These are phyloP conservation scores for Pinctada fucata DNA, from an alignment of 2,888 invertebrate species.

Conservation along the genomic window DNA sequence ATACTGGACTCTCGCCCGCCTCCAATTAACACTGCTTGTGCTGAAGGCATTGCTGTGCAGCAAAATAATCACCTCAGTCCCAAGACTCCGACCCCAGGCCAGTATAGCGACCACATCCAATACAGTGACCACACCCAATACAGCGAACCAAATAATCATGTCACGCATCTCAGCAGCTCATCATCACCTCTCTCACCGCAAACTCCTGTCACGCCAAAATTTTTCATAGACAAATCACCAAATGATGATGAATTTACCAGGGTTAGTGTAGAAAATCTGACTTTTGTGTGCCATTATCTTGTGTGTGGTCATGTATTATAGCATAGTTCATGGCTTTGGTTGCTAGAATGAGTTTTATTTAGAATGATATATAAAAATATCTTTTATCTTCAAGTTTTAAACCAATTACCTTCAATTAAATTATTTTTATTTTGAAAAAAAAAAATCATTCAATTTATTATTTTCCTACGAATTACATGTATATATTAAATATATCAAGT, in stretches of 20 bases:
- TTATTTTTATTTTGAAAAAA: too few species aligned
- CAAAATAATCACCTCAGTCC: conserved; percentile 21
- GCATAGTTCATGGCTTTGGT: too few species aligned
- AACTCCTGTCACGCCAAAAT: conserved; percentile 35
- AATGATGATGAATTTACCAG: conserved; percentile 71
- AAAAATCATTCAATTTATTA: too few species aligned
- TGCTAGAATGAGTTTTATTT: too few species aligned
- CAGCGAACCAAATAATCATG: conserved; percentile 37
- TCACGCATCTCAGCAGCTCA: conserved; percentile 51
- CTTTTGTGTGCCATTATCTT: too few species aligned
- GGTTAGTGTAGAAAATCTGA: conserved; percentile 68
- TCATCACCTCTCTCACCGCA: conserved; percentile 52
- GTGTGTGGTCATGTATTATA: too few species aligned
- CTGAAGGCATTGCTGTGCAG: neutral
- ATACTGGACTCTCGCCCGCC: conserved; percentile 30
- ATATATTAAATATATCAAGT: too few species aligned
- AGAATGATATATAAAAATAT: too few species aligned
- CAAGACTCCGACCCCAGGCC: conserved; percentile 37
- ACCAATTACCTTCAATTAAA: too few species aligned
- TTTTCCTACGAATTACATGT: too few species aligned
- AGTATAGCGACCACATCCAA: conserved; percentile 23
- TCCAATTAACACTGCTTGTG: conserved; percentile 30
- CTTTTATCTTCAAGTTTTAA: neutral
- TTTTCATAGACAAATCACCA: conserved; percentile 9
- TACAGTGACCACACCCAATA: conserved; percentile 38